phyloP scores from a whole-genome alignment of 2,113 vertebrate species.

The Corythoichthys intestinalis region DNA sequence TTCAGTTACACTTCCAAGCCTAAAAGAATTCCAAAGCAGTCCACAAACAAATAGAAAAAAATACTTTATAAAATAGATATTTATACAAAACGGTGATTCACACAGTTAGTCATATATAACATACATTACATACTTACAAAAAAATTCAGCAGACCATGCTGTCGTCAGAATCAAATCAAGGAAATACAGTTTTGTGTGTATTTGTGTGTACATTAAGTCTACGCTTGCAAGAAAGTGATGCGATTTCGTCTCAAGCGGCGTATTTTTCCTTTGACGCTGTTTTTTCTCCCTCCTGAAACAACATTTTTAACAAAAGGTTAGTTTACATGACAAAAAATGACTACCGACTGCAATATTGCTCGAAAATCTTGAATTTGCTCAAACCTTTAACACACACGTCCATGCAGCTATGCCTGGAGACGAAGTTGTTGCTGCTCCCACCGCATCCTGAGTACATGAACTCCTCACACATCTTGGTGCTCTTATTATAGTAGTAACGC shows the following conservation, averaged over 20 bases:
- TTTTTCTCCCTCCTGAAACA: slow-evolving; percentile 38
- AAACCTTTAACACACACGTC: slow-evolving; percentile 75
- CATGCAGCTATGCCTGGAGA: slow-evolving; percentile 70
- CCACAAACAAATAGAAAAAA: background rate
- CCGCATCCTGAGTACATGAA: slow-evolving; percentile 88
- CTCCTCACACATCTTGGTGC: slow-evolving; percentile 74
- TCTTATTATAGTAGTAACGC: slow-evolving; percentile 84
- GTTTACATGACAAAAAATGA: too few species aligned
- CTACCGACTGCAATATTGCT: background rate
- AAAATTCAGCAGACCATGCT: slow-evolving; percentile 40
- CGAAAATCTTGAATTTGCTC: background rate
- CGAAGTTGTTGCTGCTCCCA: slow-evolving; percentile 90
- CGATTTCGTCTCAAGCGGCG: slow-evolving; percentile 21
- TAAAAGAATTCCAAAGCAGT: background rate
- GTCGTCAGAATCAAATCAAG: slow-evolving; percentile 22
- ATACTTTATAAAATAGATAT: slow-evolving; percentile 26
- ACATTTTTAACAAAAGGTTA: slow-evolving; percentile 9
- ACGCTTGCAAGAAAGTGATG: slow-evolving; percentile 14
- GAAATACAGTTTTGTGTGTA: background rate
- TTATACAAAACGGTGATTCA: slow-evolving; percentile 9
- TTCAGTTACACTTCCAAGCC: too few species aligned
- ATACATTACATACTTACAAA: slow-evolving; percentile 27
- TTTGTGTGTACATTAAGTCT: background rate
- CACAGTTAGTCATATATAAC: slow-evolving; percentile 16
- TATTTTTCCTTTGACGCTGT: background rate